A percentile compares a stretch with the other conserved stretches of the same genome.
phyloP scores from a whole-genome alignment of 1,140 invertebrate genomes.

The Drosophila navojoa region DNA sequence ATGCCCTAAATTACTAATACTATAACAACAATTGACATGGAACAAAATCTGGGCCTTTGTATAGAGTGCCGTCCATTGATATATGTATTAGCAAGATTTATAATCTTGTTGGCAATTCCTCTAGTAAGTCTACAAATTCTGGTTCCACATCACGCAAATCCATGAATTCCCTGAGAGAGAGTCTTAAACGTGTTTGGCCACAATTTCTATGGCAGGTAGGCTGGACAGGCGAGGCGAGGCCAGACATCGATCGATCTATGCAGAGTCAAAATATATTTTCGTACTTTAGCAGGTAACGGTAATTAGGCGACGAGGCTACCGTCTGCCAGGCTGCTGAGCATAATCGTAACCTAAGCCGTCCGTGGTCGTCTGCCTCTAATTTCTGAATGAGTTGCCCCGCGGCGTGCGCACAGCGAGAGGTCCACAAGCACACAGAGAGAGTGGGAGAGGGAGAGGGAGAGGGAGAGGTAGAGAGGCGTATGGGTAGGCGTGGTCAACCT shows the following conservation, averaged over 20 bases:
- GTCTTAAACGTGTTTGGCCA: conserved; percentile 39
- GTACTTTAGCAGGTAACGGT: conserved; percentile 35
- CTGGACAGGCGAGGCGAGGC: not conserved
- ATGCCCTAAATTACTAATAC: not conserved
- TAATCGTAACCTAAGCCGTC: conserved; percentile 14
- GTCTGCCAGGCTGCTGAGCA: conserved; percentile 48
- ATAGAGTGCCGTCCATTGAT: not conserved
- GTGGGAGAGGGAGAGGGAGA: not conserved
- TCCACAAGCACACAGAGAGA: not conserved
- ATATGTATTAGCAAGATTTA: not conserved
- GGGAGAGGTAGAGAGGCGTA: conserved; percentile 1
- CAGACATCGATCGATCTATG: conserved; percentile 7
- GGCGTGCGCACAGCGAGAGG: conserved; percentile 55
- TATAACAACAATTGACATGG: not conserved
- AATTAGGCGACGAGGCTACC: conserved; percentile 58
- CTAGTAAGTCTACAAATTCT: not conserved
- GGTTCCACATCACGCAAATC: conserved; percentile 12
- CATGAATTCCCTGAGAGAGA: too few species aligned
- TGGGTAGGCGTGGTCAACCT: conserved; percentile 65
- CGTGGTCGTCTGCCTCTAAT: conserved; percentile 43
- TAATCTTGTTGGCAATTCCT: conserved; percentile 4
- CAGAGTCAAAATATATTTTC: conserved; percentile 21
- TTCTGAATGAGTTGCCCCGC: conserved; percentile 73
- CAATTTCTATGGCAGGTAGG: conserved; percentile 40
- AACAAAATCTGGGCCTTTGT: not conserved